Evolutionary conservation across 2,888 invertebrate genomes (phyloP).

Genomic region (Iphiclides podalirius): DNA sequence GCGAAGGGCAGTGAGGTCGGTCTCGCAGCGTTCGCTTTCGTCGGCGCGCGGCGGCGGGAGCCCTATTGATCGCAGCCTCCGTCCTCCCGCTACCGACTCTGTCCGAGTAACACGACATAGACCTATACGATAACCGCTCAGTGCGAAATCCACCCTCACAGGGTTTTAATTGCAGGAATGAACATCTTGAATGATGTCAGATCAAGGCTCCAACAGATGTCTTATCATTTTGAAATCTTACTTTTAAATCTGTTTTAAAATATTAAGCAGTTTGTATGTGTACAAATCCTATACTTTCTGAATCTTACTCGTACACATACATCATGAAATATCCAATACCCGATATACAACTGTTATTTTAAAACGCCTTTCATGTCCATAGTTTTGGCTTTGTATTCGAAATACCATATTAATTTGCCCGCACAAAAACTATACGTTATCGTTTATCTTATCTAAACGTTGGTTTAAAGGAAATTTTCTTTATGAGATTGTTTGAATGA

Average conservation of each 20-base stretch:
- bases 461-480: constrained; percentile 10
- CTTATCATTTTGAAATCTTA: constrained; percentile 3
- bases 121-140: constrained; percentile 17
- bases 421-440: background rate
- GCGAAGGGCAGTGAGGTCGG: constrained; percentile 74
- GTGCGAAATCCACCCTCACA: constrained; percentile 10
- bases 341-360: no score
- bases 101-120: constrained; percentile 19
- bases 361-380: no score
- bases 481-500: constrained; percentile 8
- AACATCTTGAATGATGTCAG: no score
- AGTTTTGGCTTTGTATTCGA: background rate
- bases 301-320: no score
- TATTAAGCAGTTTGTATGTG: no score
- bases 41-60: constrained; percentile 46
- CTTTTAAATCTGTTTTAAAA: no score
- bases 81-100: constrained; percentile 42
- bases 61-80: constrained; percentile 68
- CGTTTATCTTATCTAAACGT: constrained; percentile 12
- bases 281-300: no score
- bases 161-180: constrained; percentile 11
- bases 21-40: constrained; percentile 71
- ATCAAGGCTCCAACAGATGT: constrained; percentile 1
- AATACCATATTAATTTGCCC: background rate
- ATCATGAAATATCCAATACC: no score